These are phyloP conservation scores for Montipora efflorescens DNA, from an alignment of 64 coral and sea anemone genomes.

Conservation along the genomic window DNA sequence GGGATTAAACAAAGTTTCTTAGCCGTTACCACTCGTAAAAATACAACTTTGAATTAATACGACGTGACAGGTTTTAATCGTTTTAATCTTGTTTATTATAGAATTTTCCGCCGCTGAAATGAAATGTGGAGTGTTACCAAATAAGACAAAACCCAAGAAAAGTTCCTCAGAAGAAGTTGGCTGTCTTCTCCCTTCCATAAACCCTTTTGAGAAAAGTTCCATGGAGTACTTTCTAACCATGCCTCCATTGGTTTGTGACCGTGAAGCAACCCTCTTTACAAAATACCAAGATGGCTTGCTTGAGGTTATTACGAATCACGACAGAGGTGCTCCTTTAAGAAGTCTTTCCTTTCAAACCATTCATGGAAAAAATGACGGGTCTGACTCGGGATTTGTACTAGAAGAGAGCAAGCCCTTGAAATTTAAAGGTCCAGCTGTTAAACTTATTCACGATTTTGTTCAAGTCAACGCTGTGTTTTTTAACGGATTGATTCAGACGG, in stretches of 20 bases:
- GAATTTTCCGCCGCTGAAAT: neutral
- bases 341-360: slow-evolving; percentile 26
- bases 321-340: slow-evolving; percentile 47
- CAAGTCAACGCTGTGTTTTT: slow-evolving; percentile 47
- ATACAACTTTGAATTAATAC: too few relatives aligned
- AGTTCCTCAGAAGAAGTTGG: slow-evolving; percentile 25
- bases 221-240: slow-evolving; percentile 32
- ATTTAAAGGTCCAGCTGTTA: slow-evolving; percentile 12
- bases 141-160: too few relatives aligned
- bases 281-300: slow-evolving; percentile 46
- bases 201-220: slow-evolving; percentile 69
- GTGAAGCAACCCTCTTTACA: slow-evolving; percentile 46
- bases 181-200: slow-evolving; percentile 55
- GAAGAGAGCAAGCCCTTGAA: slow-evolving; percentile 29
- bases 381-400: slow-evolving; percentile 53
- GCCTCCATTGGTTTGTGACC: slow-evolving; percentile 41
- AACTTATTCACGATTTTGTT: slow-evolving; percentile 62
- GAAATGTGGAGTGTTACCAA: neutral
- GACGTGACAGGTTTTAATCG: neutral
- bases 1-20: too few relatives aligned
- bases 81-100: neutral
- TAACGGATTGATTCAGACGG: slow-evolving; percentile 51
- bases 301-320: slow-evolving; percentile 8
- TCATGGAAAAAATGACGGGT: neutral
- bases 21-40: too few relatives aligned